These are phyloP conservation scores for Sturmia bella DNA, from an alignment of 2,888 invertebrate genomes.

Conservation along the genomic window DNA sequence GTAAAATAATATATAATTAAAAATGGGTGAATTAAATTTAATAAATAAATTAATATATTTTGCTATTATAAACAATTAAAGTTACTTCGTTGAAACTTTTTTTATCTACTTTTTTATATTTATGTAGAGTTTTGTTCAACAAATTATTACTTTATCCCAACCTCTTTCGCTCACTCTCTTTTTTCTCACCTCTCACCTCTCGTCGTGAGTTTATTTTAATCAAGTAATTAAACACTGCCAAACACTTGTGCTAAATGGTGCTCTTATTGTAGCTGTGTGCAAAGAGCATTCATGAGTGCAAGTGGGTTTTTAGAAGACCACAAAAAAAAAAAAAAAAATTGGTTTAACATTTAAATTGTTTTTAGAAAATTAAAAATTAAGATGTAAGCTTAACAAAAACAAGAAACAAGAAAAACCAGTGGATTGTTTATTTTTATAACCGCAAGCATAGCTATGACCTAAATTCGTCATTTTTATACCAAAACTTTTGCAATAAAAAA, in stretches of 20 bases:
- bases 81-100: too few relatives aligned
- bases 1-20: too few relatives aligned
- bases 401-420: conserved; percentile 10
- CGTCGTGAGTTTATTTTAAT: not conserved
- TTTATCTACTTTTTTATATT: not conserved
- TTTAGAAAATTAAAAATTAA: conserved; percentile 10
- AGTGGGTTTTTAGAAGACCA: not conserved
- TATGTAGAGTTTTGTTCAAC: not conserved
- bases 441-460: conserved; percentile 59
- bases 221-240: not conserved
- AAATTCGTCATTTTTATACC: conserved; percentile 49
- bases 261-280: conserved; percentile 19
- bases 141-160: not conserved
- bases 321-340: not conserved
- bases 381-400: too few relatives aligned
- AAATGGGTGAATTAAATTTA: too few relatives aligned
- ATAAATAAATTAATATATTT: too few relatives aligned
- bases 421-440: conserved; percentile 51
- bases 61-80: too few relatives aligned
- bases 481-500: conserved; percentile 18
- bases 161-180: too few relatives aligned
- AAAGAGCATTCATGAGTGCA: conserved; percentile 39
- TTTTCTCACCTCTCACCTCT: not conserved
- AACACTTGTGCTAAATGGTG: conserved; percentile 3
- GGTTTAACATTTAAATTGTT: conserved; percentile 11